Evolutionary conservation across 2,113 vertebrate species (phyloP).

Genomic region (Anas platyrhynchos): DNA sequence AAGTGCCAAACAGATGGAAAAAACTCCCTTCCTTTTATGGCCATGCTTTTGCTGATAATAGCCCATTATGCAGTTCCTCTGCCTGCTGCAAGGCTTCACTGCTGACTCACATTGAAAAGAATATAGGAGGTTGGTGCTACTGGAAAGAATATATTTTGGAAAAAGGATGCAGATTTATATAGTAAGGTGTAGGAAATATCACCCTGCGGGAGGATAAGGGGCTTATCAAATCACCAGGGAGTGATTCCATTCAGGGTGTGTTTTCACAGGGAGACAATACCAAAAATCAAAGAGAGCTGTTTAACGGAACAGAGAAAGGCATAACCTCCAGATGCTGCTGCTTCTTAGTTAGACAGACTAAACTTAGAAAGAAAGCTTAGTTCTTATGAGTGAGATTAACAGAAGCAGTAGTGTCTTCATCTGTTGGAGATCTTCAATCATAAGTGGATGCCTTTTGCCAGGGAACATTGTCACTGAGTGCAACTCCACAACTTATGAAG

Average conservation of each 20-base stretch:
- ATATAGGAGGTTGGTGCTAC: neutral
- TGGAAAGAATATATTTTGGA: neutral
- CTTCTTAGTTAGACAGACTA: neutral
- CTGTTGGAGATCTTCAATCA: neutral
- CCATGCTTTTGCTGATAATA: neutral
- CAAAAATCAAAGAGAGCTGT: neutral
- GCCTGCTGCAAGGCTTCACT: neutral
- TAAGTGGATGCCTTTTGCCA: neutral
- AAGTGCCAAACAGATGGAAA: neutral
- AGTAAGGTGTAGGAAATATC: neutral
- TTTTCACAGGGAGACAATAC: neutral
- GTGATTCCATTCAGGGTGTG: neutral
- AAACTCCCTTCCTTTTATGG: neutral
- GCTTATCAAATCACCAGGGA: neutral
- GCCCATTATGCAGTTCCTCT: neutral
- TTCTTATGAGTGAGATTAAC: neutral
- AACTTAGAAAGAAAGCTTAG: neutral
- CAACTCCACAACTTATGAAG: fast-evolving
- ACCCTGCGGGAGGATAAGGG: neutral
- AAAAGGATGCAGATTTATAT: neutral
- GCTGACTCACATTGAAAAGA: neutral
- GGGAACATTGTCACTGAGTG: neutral
- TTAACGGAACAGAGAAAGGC: neutral
- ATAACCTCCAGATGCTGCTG: neutral
- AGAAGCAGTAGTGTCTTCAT: neutral